Conservation (phyloP, 2,797 vertebrate species). For the Sphenopsis melanotis region DNA sequence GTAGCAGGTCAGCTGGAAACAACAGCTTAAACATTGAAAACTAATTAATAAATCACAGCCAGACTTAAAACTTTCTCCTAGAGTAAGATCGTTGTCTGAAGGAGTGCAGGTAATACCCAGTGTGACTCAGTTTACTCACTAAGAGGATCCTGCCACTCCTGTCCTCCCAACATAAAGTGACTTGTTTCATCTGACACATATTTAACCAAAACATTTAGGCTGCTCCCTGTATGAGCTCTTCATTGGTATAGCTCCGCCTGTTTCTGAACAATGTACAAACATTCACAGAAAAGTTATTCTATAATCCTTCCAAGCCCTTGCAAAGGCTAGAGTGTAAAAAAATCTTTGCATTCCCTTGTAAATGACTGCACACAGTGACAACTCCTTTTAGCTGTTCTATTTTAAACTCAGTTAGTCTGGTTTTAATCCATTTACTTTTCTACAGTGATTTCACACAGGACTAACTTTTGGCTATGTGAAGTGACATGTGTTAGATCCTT, state of each 20-base stretch:
- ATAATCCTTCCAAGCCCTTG: neutral
- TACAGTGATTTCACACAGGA: neutral
- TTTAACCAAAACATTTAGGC: neutral
- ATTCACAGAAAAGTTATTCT: neutral
- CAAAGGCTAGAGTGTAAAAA: neutral
- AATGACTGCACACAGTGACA: neutral
- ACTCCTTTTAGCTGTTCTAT: neutral
- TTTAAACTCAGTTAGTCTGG: neutral
- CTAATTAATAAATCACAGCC: neutral
- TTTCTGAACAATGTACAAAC: neutral
- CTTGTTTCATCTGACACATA: accelerated
- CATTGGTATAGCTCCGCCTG: neutral
- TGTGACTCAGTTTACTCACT: neutral
- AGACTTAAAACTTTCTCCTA: neutral
- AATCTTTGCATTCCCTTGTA: neutral
- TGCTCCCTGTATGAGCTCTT: neutral
- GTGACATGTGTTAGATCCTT: neutral
- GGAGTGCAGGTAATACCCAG: neutral
- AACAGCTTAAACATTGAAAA: neutral
- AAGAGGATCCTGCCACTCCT: neutral
- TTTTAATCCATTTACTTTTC: neutral
- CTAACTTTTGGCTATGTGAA: neutral
- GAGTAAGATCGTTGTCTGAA: neutral
- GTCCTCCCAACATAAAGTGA: neutral
- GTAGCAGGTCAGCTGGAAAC: neutral